phyloP scores from a whole-genome alignment of 1,140 invertebrate genomes.

The honey bee (Apis mellifera) region Amel_HAv3.1 CM009931.2:22460501-22461000 shows the following conservation, averaged over 20 bases:
- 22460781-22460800: conserved; percentile 4
- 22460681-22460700: too few species aligned
- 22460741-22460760: conserved; percentile 21
- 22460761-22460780: conserved; percentile 8
- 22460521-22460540: neutral
- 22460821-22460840: conserved; percentile 41
- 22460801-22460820: conserved; percentile 33
- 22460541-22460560: neutral
- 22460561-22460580: too few species aligned
- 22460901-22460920: conserved; percentile 28
- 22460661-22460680: neutral
- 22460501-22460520: neutral
- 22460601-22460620: neutral
- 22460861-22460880: conserved; percentile 33
- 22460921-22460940: conserved; percentile 35
- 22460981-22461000: neutral
- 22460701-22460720: neutral
- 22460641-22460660: too few species aligned
- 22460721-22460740: neutral
- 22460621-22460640: neutral
- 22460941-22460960: neutral
- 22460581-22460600: neutral
- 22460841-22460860: conserved; percentile 24
- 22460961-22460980: neutral
- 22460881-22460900: conserved; percentile 28